Conservation (phyloP, 2,797 vertebrate genomes). For the Oophaga sylvatica region DNA sequence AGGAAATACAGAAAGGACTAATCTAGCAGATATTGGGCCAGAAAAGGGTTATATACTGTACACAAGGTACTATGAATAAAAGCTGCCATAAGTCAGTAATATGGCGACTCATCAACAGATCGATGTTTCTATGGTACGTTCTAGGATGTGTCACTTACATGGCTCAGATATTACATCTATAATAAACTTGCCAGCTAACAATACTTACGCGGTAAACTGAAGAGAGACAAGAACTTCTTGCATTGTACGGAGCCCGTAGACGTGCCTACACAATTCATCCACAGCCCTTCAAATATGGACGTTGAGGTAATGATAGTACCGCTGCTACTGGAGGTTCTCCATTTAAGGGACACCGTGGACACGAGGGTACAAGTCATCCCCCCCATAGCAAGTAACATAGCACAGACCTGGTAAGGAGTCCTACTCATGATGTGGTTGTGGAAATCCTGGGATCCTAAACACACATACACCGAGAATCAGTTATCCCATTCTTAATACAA, state of each 20-base stretch:
- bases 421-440: conserved; percentile 35
- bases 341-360: conserved; percentile 65
- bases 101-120: not conserved
- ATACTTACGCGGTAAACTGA: conserved; percentile 69
- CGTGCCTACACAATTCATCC: conserved; percentile 67
- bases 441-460: conserved; percentile 21
- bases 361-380: conserved; percentile 63
- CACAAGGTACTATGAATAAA: not conserved
- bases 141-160: not conserved
- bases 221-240: conserved; percentile 64
- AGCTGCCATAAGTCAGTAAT: not conserved
- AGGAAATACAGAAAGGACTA: not conserved
- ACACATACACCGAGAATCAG: not conserved
- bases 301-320: conserved; percentile 50
- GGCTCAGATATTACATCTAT: not conserved
- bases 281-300: conserved; percentile 71
- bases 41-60: too few species aligned
- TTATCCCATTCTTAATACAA: not conserved
- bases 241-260: conserved; percentile 63
- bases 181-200: not conserved
- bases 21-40: not conserved
- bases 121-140: not conserved
- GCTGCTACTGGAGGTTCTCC: conserved; percentile 59
- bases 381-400: conserved; percentile 63
- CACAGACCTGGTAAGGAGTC: conserved; percentile 59